phyloP scores from a whole-genome alignment of 2,888 invertebrate genomes.

The Caradrina clavipalpis region DNA sequence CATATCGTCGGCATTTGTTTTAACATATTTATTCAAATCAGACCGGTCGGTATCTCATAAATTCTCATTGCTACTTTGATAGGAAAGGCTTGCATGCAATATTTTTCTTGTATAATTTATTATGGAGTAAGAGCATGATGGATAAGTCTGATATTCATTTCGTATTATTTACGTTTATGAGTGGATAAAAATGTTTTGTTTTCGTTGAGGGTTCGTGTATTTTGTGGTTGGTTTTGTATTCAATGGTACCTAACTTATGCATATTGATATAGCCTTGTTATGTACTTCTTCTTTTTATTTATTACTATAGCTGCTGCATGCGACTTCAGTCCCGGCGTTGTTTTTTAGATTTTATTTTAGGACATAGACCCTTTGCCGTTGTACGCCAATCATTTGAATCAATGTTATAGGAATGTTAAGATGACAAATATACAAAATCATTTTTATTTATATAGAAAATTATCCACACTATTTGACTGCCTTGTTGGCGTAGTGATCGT shows the following conservation, averaged over 20 bases:
- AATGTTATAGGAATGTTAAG: no score
- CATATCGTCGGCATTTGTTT: slow-evolving; percentile 60
- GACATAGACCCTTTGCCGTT: no score
- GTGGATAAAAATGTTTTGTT: background rate
- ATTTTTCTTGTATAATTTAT: slow-evolving; percentile 43
- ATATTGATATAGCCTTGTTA: background rate
- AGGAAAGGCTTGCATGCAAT: slow-evolving; percentile 32
- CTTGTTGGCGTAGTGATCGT: no score
- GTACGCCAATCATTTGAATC: no score
- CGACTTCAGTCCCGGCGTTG: no score
- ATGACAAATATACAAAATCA: no score
- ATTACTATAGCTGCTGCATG: no score
- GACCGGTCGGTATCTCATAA: slow-evolving; percentile 42
- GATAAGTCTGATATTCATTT: slow-evolving; percentile 19
- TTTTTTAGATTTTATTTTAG: no score
- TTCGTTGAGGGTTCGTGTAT: background rate
- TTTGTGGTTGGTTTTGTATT: background rate
- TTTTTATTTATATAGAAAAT: no score
- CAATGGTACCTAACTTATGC: background rate
- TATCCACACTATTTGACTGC: no score
- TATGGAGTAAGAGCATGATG: slow-evolving; percentile 32
- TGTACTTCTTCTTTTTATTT: background rate
- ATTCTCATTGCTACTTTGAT: slow-evolving; percentile 49
- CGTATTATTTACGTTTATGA: slow-evolving; percentile 31
- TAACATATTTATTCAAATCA: slow-evolving; percentile 62